A percentile compares a stretch with the other conserved stretches of the same genome.
phyloP scores from a whole-genome alignment of 2,888 invertebrate genomes.

The Galerucella pusilla region DNA sequence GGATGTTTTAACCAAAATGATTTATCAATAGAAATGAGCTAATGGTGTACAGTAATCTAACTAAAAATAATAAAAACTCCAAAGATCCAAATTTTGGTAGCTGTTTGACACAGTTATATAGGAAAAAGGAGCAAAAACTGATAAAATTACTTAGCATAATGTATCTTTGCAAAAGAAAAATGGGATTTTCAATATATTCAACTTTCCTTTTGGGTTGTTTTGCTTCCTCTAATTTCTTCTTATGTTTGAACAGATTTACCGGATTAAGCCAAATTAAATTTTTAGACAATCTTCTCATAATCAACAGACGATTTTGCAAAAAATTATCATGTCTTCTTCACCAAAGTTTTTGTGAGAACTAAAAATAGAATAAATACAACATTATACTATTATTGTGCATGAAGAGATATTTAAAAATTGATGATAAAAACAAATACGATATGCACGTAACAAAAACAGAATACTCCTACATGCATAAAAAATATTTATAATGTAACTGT shows the following conservation, averaged over 20 bases:
- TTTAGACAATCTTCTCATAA: not conserved
- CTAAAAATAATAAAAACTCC: no score
- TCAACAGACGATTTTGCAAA: not conserved
- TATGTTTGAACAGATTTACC: not conserved
- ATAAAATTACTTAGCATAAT: no score
- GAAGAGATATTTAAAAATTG: constrained; percentile 44
- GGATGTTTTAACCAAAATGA: no score
- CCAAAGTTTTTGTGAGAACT: constrained; percentile 7
- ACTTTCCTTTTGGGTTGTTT: no score
- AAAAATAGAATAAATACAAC: constrained; percentile 6
- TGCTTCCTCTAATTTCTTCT: no score
- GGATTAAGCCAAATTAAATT: not conserved
- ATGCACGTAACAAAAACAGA: constrained; percentile 47
- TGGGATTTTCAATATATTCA: no score
- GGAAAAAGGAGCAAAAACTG: no score
- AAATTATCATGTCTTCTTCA: not conserved
- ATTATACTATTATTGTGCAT: constrained; percentile 48
- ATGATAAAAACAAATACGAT: constrained; percentile 42
- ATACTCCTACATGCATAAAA: constrained; percentile 62
- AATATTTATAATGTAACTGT: constrained; percentile 62
- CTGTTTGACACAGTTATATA: no score
- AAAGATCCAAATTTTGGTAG: no score
- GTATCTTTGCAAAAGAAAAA: no score
- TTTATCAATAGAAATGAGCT: no score
- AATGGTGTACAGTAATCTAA: no score